Base-by-base conservation (phyloP, 2,888 invertebrate genomes). In the Clostera curtula region DNA sequence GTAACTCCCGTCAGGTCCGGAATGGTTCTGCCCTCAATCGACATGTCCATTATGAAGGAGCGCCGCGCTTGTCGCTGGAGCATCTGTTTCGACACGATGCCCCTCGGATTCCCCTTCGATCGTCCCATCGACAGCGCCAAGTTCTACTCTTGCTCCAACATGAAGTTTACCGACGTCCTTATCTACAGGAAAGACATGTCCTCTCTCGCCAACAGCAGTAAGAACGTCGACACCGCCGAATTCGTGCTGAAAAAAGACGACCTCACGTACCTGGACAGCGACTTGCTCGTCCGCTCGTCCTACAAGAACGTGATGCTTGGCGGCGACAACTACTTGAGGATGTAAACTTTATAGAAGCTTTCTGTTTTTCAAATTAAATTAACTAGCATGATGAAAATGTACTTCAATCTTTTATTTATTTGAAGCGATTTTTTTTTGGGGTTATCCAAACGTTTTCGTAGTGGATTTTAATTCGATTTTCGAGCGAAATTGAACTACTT, bases 81-180 rank as follows among this genome's bases (percentile, higher is more conserved):
- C 50, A 75, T 68, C 4, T 83, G 80, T 38, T 68, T 88, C 40
- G 92, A 92, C 67, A 85, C 79, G 24, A 85, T 86, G 61, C 86
- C 92, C 1, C 80, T 89, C 45, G 91, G 90, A 34, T 93, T 88
- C 85, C 93, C 93, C 43, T 89, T 93, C 79, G 92, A 93, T 69
- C 87, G 91, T 40, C 75, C 74, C 16, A 85, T 90, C 54, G 79
- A 87, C 31, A 74, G 86, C 41, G 72, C 77, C 24, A 54, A 64
- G 39, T 91, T 89, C 86, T 83, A 79, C 54, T 87, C 88, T 10
- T 85, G 83, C n/a, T n/a, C n/a, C 43, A 92, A 93, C 77, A 88
- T 88, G 74, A 86, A 83, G 68, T 87, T 89, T 74, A 67, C 85
- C 40, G 89, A 90, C 56, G 83, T 89, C 25, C 55, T 77, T 47